These are phyloP conservation scores for Cygnus olor DNA, from an alignment of 2,797 vertebrate genomes.

Conservation along the genomic window DNA sequence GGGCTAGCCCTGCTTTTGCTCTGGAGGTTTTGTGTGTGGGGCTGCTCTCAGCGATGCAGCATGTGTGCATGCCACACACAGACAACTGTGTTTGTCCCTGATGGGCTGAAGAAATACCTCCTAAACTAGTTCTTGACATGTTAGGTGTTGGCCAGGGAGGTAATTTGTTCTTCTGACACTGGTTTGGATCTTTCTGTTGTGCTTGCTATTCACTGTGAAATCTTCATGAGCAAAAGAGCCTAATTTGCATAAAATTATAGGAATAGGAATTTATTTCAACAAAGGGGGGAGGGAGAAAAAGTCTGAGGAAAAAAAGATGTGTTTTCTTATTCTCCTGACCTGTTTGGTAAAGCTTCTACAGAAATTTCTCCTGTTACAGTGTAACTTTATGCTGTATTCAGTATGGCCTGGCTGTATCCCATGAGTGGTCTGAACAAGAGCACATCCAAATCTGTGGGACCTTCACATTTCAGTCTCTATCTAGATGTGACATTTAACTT, in stretches of 20 bases:
- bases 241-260: background rate
- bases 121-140: background rate
- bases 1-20: background rate
- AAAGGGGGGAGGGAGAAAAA: background rate
- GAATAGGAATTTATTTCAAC: background rate
- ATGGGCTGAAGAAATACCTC: background rate
- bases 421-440: background rate
- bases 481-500: background rate
- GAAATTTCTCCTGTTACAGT: background rate
- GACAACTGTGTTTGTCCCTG: background rate
- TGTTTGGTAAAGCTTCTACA: background rate
- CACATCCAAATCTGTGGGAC: conserved; percentile 26
- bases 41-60: background rate
- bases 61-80: background rate
- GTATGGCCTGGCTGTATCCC: background rate
- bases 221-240: background rate
- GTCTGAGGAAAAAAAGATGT: background rate
- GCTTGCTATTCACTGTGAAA: background rate
- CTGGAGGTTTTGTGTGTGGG: background rate
- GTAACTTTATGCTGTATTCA: background rate
- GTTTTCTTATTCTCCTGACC: background rate
- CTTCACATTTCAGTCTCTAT: conserved; percentile 14
- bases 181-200: background rate
- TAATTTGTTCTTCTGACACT: background rate
- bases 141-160: background rate